A percentile compares a stretch with the other conserved stretches of the same genome.
These are phyloP conservation scores for Xanthorhoe spadicearia DNA, from an alignment of 2,888 invertebrate species.

Conservation along the genomic window DNA sequence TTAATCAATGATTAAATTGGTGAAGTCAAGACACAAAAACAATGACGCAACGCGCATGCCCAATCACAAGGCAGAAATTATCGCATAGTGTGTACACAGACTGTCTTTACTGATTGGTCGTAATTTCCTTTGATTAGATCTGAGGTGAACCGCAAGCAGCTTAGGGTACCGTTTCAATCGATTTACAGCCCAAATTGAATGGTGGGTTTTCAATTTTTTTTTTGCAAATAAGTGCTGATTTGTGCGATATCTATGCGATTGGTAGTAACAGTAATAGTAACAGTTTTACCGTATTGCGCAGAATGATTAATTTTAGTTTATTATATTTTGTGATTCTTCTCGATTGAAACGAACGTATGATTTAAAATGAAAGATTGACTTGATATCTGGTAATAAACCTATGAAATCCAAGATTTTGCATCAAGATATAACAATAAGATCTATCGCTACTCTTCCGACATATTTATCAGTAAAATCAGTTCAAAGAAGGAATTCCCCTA, in stretches of 20 bases:
- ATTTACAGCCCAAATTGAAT: constrained; percentile 28
- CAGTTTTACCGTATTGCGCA: no score
- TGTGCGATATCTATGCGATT: neutral
- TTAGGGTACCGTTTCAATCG: constrained; percentile 39
- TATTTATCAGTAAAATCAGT: constrained; percentile 4
- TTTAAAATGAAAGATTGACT: no score
- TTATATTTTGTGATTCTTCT: no score
- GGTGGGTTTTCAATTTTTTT: constrained; percentile 7
- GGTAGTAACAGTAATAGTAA: no score
- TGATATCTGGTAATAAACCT: no score
- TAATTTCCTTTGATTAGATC: constrained; percentile 38
- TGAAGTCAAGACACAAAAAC: neutral
- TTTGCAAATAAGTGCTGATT: neutral
- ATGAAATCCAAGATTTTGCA: no score
- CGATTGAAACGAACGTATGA: no score
- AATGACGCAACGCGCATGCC: constrained; percentile 58
- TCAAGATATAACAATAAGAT: no score
- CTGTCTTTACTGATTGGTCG: constrained; percentile 29
- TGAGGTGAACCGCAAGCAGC: constrained; percentile 40
- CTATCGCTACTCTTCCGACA: neutral
- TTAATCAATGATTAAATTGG: neutral
- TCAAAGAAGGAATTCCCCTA: neutral
- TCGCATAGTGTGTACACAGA: constrained; percentile 29
- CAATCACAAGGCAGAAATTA: constrained; percentile 45
- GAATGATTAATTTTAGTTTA: no score